Conservation (phyloP, 1,140 invertebrate genomes). For the Saxidomus purpurata region DNA sequence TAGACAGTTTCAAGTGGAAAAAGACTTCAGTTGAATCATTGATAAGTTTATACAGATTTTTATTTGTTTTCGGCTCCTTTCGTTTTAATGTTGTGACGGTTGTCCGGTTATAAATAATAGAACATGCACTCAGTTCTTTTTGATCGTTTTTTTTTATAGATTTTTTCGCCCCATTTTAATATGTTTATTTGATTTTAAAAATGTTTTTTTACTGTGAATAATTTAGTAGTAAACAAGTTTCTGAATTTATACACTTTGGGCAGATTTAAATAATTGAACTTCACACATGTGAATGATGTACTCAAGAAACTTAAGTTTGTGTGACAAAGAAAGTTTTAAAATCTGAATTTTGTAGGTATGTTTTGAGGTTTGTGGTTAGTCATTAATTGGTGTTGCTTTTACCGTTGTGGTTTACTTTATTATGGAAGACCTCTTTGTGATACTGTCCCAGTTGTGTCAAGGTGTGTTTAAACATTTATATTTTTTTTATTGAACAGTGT, state of each 20-base stretch:
- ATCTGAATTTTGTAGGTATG: background rate
- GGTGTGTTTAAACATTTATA: background rate
- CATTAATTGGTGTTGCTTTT: background rate
- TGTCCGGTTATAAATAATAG: background rate
- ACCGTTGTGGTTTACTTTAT: background rate
- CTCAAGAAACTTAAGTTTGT: too few relatives aligned
- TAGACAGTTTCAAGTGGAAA: conserved; percentile 24
- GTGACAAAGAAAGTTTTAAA: too few relatives aligned
- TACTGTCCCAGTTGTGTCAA: background rate
- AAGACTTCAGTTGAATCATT: background rate
- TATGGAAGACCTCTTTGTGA: background rate
- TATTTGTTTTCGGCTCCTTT: background rate
- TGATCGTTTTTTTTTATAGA: too few relatives aligned
- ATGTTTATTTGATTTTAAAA: too few relatives aligned
- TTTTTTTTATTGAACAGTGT: background rate
- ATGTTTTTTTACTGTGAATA: too few relatives aligned
- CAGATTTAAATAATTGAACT: too few relatives aligned
- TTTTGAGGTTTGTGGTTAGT: background rate
- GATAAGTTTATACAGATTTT: background rate
- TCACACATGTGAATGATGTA: too few relatives aligned
- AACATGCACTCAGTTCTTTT: too few relatives aligned
- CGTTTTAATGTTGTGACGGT: conserved; percentile 4
- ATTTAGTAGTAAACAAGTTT: too few relatives aligned
- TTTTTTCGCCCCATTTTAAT: too few relatives aligned
- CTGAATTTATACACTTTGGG: too few relatives aligned